A percentile compares a stretch with the other conserved stretches of the same genome.
Evolutionary conservation across 1,140 invertebrate species (phyloP).

Genomic region (Thereuonema tuberculata): DNA sequence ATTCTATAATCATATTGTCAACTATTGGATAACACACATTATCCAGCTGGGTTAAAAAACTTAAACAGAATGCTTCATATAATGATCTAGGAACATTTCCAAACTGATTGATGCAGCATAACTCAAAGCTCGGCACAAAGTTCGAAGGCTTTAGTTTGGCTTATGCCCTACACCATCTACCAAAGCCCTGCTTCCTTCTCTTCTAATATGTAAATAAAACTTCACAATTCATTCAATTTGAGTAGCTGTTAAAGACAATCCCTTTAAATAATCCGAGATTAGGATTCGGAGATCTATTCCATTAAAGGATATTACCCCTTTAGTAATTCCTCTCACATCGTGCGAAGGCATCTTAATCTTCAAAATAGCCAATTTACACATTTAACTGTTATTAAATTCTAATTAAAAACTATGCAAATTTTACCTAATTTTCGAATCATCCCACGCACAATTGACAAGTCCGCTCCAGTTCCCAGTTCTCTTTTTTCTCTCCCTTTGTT

Average conservation of each 20-base stretch:
- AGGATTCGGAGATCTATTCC: conserved; percentile 63
- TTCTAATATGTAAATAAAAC: conserved; percentile 69
- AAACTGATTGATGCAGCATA: conserved; percentile 66
- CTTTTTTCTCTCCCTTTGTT: too few species aligned
- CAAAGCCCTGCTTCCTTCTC: conserved; percentile 49
- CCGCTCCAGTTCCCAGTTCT: too few species aligned
- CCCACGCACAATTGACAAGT: too few species aligned
- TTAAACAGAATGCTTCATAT: conserved; percentile 87
- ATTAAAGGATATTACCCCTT: too few species aligned
- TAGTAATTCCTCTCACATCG: too few species aligned
- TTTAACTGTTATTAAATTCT: too few species aligned
- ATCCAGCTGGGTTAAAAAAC: conserved; percentile 91
- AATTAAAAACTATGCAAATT: too few species aligned
- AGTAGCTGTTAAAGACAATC: conserved; percentile 47
- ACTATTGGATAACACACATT: conserved; percentile 60
- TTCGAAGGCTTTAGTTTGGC: conserved; percentile 67
- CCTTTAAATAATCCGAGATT: conserved; percentile 69
- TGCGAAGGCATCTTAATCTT: too few species aligned
- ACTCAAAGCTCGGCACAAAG: conserved; percentile 77
- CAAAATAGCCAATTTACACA: too few species aligned
- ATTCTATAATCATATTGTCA: conserved; percentile 44
- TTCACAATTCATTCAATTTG: conserved; percentile 59
- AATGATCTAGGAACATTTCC: conserved; percentile 62
- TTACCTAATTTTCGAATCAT: too few species aligned
- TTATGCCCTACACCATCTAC: conserved; percentile 63